Percentiles rank a stretch among this genome's conserved stretches.
phyloP scores from a whole-genome alignment of 2,797 vertebrate species.

The Phoeniculus purpureus region DNA sequence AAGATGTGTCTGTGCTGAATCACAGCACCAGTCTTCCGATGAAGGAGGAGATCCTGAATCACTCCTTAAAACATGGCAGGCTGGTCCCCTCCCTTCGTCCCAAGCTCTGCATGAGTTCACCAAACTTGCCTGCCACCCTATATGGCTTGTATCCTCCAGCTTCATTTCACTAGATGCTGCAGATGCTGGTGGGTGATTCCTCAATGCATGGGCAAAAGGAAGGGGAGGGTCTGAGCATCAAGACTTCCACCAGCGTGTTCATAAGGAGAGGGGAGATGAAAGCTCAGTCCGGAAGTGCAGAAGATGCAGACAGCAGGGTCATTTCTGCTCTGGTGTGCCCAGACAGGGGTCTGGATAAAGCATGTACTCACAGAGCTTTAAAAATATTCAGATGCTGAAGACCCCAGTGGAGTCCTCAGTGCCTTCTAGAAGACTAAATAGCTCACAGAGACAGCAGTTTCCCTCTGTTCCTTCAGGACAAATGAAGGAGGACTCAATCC shows the following conservation, averaged over 20 bases:
- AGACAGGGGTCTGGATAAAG: neutral
- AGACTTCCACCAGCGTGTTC: rapidly evolving
- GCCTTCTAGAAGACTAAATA: neutral
- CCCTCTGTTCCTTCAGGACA: neutral
- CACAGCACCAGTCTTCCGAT: neutral
- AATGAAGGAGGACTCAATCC: neutral
- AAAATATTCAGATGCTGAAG: neutral
- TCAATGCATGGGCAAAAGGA: neutral
- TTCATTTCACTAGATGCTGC: neutral
- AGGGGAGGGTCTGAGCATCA: neutral
- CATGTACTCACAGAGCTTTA: rapidly evolving
- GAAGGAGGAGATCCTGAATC: neutral
- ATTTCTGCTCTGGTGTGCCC: neutral
- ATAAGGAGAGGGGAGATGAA: neutral
- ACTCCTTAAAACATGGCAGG: neutral
- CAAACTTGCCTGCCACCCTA: neutral
- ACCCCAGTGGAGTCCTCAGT: neutral
- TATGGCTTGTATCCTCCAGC: neutral
- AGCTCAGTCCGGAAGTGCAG: neutral
- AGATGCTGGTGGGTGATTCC: neutral
- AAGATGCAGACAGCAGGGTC: neutral
- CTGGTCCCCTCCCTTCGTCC: neutral
- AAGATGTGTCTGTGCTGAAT: constrained; percentile 53
- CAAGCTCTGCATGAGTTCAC: neutral
- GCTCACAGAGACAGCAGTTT: neutral